phyloP scores from a whole-genome alignment of 2,888 invertebrate genomes.

The Lasioglossum vierecki region DNA sequence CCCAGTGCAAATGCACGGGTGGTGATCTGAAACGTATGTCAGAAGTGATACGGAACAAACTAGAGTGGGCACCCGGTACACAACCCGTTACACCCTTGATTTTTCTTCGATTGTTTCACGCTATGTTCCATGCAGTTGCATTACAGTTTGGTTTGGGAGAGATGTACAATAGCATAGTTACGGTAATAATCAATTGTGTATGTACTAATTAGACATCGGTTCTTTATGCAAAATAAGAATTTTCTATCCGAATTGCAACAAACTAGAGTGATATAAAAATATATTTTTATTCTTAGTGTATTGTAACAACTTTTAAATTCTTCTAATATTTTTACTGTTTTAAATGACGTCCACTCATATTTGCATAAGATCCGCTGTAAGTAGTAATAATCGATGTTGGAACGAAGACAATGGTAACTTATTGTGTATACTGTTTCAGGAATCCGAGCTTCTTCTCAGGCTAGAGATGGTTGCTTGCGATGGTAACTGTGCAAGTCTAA shows the following conservation, averaged over 20 bases:
- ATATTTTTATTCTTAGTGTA: too few species aligned
- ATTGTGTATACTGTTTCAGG: slow-evolving; percentile 80
- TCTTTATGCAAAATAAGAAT: too few species aligned
- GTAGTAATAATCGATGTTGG: neutral
- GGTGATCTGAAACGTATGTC: slow-evolving; percentile 95
- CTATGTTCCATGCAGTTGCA: slow-evolving; percentile 86
- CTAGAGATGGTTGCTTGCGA: slow-evolving; percentile 92
- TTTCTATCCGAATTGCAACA: too few species aligned
- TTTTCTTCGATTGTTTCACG: slow-evolving; percentile 89
- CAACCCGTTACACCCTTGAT: slow-evolving; percentile 88
- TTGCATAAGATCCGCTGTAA: too few species aligned
- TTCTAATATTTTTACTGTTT: too few species aligned
- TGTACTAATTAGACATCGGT: neutral
- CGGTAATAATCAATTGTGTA: slow-evolving; percentile 79
- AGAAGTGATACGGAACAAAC: slow-evolving; percentile 91
- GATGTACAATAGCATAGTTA: slow-evolving; percentile 85
- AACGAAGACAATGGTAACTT: neutral
- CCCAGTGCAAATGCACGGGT: slow-evolving; percentile 92
- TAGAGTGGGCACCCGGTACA: slow-evolving; percentile 87
- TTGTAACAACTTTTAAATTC: too few species aligned
- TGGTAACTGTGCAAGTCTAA: slow-evolving; percentile 89
- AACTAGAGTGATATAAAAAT: too few species aligned
- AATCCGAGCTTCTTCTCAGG: slow-evolving; percentile 87
- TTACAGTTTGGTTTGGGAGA: slow-evolving; percentile 85
- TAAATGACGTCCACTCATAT: too few species aligned